Percentiles rank a stretch among this genome's conserved stretches.
Evolutionary conservation across 2,888 invertebrate genomes (phyloP).

Genomic region (Loripinus fragilis): DNA sequence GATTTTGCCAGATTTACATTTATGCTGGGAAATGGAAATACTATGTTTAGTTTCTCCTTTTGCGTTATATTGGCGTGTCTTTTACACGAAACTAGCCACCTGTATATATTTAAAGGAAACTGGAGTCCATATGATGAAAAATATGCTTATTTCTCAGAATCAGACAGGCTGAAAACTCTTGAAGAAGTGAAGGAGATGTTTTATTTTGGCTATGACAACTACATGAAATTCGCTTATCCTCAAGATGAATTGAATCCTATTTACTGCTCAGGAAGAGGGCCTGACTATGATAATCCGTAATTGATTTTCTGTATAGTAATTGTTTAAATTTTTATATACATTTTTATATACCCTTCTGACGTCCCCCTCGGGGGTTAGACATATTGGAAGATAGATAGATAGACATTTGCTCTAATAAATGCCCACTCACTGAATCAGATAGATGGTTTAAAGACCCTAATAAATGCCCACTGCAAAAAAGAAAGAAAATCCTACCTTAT

Average conservation of each 20-base stretch:
- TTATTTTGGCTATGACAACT: slow-evolving; percentile 86
- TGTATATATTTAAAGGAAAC: slow-evolving; percentile 56
- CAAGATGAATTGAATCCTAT: slow-evolving; percentile 87
- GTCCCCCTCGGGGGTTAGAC: too few relatives aligned
- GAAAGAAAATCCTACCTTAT: too few relatives aligned
- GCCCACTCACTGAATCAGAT: too few relatives aligned
- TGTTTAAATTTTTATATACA: too few relatives aligned
- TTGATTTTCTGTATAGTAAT: too few relatives aligned
- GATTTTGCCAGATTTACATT: slow-evolving; percentile 23
- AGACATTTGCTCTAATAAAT: too few relatives aligned
- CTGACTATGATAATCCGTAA: slow-evolving; percentile 87
- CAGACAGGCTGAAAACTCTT: slow-evolving; percentile 76
- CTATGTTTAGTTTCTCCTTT: slow-evolving; percentile 47
- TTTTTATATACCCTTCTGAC: too few relatives aligned
- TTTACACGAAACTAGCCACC: slow-evolving; percentile 52
- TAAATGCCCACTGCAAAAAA: too few relatives aligned
- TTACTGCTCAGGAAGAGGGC: slow-evolving; percentile 86
- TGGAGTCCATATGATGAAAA: slow-evolving; percentile 74
- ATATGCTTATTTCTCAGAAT: slow-evolving; percentile 81
- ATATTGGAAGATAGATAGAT: too few relatives aligned
- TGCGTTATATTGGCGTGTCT: slow-evolving; percentile 25
- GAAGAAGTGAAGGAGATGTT: slow-evolving; percentile 85
- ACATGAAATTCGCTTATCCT: slow-evolving; percentile 87
- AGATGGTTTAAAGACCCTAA: too few relatives aligned
- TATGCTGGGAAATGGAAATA: slow-evolving; percentile 45